Evolutionary conservation across 2,113 vertebrate genomes (phyloP).

Genomic region (Epinephelus fuscoguttatus): DNA sequence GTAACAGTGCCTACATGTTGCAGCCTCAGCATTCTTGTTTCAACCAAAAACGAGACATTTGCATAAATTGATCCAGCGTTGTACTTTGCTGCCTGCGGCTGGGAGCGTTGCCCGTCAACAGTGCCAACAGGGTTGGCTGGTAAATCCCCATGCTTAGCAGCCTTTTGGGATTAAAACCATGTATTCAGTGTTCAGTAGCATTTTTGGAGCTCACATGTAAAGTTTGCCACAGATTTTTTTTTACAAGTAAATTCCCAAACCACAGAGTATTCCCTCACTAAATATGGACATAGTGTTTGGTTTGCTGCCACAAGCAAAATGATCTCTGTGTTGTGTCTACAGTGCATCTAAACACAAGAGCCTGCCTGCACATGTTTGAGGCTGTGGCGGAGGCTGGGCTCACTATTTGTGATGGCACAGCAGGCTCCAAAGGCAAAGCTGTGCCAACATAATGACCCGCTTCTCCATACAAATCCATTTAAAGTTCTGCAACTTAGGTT

Average conservation of each 20-base stretch:
- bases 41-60: constrained; percentile 27
- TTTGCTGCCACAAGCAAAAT: neutral
- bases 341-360: constrained; percentile 2
- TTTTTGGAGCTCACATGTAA: constrained; percentile 1
- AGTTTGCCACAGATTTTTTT: neutral
- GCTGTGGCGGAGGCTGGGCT: constrained; percentile 16
- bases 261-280: neutral
- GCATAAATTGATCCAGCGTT: constrained; percentile 11
- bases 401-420: constrained; percentile 43
- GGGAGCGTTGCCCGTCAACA: constrained; percentile 4
- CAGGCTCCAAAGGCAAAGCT: constrained; percentile 17
- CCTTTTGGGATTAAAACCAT: constrained; percentile 18
- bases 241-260: neutral
- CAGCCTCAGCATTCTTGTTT: constrained; percentile 48
- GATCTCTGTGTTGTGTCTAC: constrained; percentile 3
- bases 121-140: constrained; percentile 19
- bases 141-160: constrained; percentile 22
- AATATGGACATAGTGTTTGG: neutral
- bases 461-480: constrained; percentile 55
- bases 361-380: constrained; percentile 28
- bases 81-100: constrained; percentile 36
- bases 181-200: neutral
- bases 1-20: constrained; percentile 35
- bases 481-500: constrained; percentile 37
- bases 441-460: constrained; percentile 43